Percentiles rank a stretch among this genome's conserved stretches.
These are phyloP conservation scores for Rhagophthalmus giganteus DNA, from an alignment of 2,888 invertebrate species.

Conservation along the genomic window DNA sequence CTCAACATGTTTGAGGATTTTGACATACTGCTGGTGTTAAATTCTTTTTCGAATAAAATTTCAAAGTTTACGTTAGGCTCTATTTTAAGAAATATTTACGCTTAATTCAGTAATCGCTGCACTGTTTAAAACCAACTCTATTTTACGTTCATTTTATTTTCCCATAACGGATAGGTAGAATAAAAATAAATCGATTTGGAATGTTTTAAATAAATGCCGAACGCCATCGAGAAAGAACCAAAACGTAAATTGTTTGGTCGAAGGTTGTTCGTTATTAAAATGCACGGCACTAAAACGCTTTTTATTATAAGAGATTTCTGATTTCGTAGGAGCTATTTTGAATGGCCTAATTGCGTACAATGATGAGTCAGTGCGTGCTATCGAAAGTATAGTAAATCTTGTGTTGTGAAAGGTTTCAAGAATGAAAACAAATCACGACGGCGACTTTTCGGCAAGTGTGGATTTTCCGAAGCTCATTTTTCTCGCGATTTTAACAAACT, in stretches of 20 bases:
- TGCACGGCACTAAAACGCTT: neutral
- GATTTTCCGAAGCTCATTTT: neutral
- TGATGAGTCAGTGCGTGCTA: neutral
- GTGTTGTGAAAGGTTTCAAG: neutral
- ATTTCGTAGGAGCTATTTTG: neutral
- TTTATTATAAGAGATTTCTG: too few relatives aligned
- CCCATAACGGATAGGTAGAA: too few relatives aligned
- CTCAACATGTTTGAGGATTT: conserved; percentile 77
- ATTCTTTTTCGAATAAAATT: conserved; percentile 18
- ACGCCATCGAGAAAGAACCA: too few relatives aligned
- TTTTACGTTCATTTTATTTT: too few relatives aligned
- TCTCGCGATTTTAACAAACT: neutral
- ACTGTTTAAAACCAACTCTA: conserved; percentile 4
- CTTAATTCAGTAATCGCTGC: conserved; percentile 26
- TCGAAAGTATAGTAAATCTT: neutral
- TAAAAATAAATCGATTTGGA: conserved; percentile 14
- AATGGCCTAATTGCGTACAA: neutral
- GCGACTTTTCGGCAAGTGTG: too few relatives aligned
- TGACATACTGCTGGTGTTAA: conserved; percentile 56
- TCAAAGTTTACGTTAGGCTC: conserved; percentile 25
- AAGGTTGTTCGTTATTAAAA: neutral
- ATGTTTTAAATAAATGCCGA: too few relatives aligned
- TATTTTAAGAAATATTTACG: conserved; percentile 28
- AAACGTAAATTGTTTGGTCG: too few relatives aligned
- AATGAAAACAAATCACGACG: neutral